Base-by-base conservation (phyloP, 2,113 vertebrate species). In the Gadus chalcogrammus region DNA sequence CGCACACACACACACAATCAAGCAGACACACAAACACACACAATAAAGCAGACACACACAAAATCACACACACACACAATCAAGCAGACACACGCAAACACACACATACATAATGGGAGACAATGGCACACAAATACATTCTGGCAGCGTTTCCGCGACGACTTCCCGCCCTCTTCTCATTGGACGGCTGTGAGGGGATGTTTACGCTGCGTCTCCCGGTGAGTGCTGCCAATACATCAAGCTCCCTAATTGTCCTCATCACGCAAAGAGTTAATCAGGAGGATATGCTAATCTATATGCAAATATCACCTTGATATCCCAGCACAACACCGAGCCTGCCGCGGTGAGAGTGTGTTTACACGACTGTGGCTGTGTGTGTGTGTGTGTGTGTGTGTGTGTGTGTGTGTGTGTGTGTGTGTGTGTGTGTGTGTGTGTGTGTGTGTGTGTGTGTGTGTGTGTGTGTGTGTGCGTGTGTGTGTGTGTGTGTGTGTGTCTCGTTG, bases 211-310 rank as follows among this genome's bases (percentile, higher is more conserved):
- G 42, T 48, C 42, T 12, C 42, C 42, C 42, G 11, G 42, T 13
- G 42, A 48, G 12, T 9, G 42, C 42, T 13, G 42, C 42, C 42
- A 13, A 48, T 48, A 71, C 69, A 64, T 77, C 28, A 65, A 65
- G 12, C 63, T 12, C 60, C 22, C 15, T 58, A 64, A 12, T 64
- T 75, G 28, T 15, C 15, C 20, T 66, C 9, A 56, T 74, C 53
- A 53, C 48, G 24, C 27, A 24, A 42, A 52, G 16, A 62, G 70
- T 84, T 73, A 73, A 82, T 65, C 75, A 75, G 81, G 31, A 66
- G 28, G 55, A 79, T 65, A 65, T 68, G 18, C 68, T 78, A 17
- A 79, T 82, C 61, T 83, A 69, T 68, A 53, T 76, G 67, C 72
- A 75, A 83, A 85, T 73, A 61, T 73, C 61, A 48, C 63, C 63